Evolutionary conservation across 2,888 invertebrate genomes (phyloP), one percentile per base, ranked within the genome.

Genomic region (Drosophila niveifrons): DNA sequence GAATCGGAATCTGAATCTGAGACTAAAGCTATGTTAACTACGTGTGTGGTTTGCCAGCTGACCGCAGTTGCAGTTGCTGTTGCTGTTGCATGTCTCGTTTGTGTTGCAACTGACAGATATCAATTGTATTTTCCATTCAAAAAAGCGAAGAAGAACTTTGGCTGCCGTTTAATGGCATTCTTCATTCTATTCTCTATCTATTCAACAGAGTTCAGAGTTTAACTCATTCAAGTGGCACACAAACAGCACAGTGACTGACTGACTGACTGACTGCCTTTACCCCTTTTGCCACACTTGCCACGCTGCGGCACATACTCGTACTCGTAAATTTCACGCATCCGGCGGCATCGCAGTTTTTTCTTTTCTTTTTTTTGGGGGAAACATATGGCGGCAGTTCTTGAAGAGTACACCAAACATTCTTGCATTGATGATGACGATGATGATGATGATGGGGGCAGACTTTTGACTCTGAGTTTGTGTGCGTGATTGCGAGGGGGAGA

Each of bases 201-300:
- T 75, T 63, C 63, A 70, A 52, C 62, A 78, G 89, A 78, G 89
- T 88, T 90, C 87, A 85, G 77, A 89, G 90, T 85, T 87, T 57
- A 84, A 79, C 63, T 72, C 63, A 64, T 78, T 82, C 75, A 87
- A 84, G 82, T 85, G 82, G 64, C 80, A 75, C 36, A 36, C 23
- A 23, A 23, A 23, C 23, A 23, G 23, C 23, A 23, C 11, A n/a
- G 36, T n/a, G n/a, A n/a, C 4, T 36, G 36, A 36, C 36, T 64
- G 82, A 72, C 80, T 80, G 82, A 65, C 86, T 82, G 75, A 82
- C 80, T 66, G 17, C 70, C 58, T 17, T 53, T 48, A 15, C 48
- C 36, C 18, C 39, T 41, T 47, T 11, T 31, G 44, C 56, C 29
- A 29, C 51, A 18, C 43, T 52, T 62, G 58, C 15, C 47, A 44